Percentiles rank a stretch among this genome's conserved stretches.
These are phyloP conservation scores for Thereva nobilitata DNA, from an alignment of 2,888 invertebrate species.

Conservation along the genomic window DNA sequence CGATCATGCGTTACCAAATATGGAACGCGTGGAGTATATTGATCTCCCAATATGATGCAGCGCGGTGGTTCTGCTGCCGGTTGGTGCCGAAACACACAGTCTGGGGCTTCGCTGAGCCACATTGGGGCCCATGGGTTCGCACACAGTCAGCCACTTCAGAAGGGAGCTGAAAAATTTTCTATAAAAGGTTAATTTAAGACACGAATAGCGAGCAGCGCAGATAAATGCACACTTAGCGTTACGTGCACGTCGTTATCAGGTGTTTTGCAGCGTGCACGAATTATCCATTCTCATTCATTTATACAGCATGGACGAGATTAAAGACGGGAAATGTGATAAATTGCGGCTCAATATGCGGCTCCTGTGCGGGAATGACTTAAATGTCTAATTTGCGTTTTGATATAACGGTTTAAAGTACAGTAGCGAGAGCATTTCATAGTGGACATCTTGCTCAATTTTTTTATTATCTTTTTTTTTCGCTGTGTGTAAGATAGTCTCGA, in stretches of 20 bases:
- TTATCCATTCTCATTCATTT: conserved; percentile 37
- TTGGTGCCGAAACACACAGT: too few species aligned
- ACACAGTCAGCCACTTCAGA: too few species aligned
- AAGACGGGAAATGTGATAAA: conserved; percentile 35
- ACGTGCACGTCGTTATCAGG: conserved; percentile 38
- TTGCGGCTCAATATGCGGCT: conserved; percentile 26
- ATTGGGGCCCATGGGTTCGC: too few species aligned
- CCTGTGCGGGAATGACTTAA: conserved; percentile 22
- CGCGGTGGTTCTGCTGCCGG: not conserved
- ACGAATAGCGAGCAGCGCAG: conserved; percentile 34
- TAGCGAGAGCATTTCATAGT: not conserved
- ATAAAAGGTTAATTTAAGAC: conserved; percentile 38
- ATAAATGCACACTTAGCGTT: conserved; percentile 33
- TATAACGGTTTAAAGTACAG: conserved; percentile 11
- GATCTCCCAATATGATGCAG: conserved; percentile 17
- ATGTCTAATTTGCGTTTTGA: conserved; percentile 20
- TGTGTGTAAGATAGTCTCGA: too few species aligned
- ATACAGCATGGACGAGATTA: conserved; percentile 27
- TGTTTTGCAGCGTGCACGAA: conserved; percentile 39
- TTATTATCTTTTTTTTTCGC: too few species aligned
- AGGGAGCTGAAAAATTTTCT: conserved; percentile 19
- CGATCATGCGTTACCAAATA: conserved; percentile 36
- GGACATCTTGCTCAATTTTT: not conserved
- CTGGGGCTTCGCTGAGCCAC: too few species aligned
- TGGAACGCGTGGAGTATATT: conserved; percentile 27